Percentiles rank a stretch among this genome's conserved stretches.
phyloP scores from a whole-genome alignment of 1,140 invertebrate genomes.

The Drosophila nasuta region DNA sequence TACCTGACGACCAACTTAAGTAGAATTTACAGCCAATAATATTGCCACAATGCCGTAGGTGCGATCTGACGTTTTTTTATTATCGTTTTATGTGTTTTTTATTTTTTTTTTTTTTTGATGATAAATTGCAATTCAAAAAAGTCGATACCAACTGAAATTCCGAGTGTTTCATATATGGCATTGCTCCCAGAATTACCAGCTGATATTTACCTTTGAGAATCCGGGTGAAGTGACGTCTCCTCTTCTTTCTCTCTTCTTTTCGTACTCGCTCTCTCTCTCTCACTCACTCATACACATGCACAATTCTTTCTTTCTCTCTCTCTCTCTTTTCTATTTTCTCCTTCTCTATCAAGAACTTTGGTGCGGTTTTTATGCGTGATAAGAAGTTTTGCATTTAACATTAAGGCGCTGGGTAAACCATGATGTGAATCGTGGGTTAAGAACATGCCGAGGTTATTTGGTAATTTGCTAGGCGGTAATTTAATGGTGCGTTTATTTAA shows the following conservation, averaged over 20 bases:
- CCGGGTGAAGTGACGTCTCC: conserved; percentile 63
- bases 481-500: conserved; percentile 4
- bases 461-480: conserved; percentile 32
- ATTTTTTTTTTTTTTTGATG: conserved; percentile 57
- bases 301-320: conserved; percentile 5
- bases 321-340: not conserved
- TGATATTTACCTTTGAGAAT: conserved; percentile 94
- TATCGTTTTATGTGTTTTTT: conserved; percentile 20
- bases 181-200: conserved; percentile 96
- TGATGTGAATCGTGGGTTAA: conserved; percentile 45
- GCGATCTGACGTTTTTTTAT: conserved; percentile 34
- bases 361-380: conserved; percentile 44
- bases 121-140: conserved; percentile 83
- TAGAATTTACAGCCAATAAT: conserved; percentile 58
- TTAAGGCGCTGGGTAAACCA: conserved; percentile 29
- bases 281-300: not conserved
- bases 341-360: conserved; percentile 21
- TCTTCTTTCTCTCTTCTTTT: conserved; percentile 9
- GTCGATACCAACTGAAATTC: conserved; percentile 93
- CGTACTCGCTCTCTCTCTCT: conserved; percentile 9
- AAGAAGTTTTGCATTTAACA: conserved; percentile 7
- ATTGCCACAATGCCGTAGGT: conserved; percentile 68
- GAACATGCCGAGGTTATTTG: conserved; percentile 33
- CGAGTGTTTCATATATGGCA: conserved; percentile 86
- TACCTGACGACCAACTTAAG: conserved; percentile 47